Evolutionary conservation across 2,888 invertebrate species (phyloP).

Genomic region (Choreutis nemorana): DNA sequence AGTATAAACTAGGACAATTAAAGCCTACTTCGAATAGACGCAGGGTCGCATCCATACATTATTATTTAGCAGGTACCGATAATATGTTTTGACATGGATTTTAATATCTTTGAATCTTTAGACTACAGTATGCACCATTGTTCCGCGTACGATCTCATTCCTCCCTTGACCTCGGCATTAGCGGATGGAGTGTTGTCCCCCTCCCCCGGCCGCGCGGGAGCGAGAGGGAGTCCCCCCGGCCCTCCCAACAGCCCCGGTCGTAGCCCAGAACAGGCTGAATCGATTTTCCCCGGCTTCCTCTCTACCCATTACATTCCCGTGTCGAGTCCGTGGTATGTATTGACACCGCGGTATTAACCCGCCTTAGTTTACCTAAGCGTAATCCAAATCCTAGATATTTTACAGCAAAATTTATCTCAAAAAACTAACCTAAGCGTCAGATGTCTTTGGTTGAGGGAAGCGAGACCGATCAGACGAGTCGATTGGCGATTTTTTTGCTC

Average conservation of each 20-base stretch:
- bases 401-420: conserved; percentile 13
- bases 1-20: conserved; percentile 64
- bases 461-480: background rate
- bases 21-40: conserved; percentile 64
- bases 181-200: conserved; percentile 13
- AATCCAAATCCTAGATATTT: conserved; percentile 25
- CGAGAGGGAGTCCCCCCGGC: conserved; percentile 11
- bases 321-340: conserved; percentile 19
- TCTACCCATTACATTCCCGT: too few relatives aligned
- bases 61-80: conserved; percentile 60
- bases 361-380: conserved; percentile 18
- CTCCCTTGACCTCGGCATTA: conserved; percentile 16
- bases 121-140: conserved; percentile 55
- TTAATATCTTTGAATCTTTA: conserved; percentile 34
- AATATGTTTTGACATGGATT: conserved; percentile 50
- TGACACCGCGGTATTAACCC: conserved; percentile 2
- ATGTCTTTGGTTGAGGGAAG: background rate
- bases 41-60: conserved; percentile 64
- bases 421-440: conserved; percentile 15
- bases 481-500: conserved; percentile 8
- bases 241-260: conserved; percentile 14
- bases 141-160: conserved; percentile 32
- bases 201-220: conserved; percentile 8
- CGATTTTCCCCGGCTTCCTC: conserved; percentile 34
- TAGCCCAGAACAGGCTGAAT: conserved; percentile 32